Base-by-base conservation (phyloP, 2,888 invertebrate genomes). In the Hecatera dysodea region DNA sequence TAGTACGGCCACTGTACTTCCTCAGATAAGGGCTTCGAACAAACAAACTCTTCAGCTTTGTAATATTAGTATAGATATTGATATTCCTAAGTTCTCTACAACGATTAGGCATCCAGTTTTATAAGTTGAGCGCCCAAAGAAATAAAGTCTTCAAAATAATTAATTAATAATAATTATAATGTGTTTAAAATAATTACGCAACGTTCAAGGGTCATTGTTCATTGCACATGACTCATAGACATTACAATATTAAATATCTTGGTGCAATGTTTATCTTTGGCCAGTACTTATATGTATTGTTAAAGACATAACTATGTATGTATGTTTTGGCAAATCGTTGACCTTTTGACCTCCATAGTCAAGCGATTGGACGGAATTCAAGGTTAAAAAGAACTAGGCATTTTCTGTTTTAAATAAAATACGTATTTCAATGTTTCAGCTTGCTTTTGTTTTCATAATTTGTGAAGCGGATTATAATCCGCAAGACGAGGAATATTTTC, bases 301-400 rank as follows among this genome's bases (percentile, higher is more conserved):
- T 39, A 22, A 27, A 27, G 7, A 33, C 11, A 39, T 7, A 6
- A 15, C 19, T 39, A 42, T 36, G 42, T 64, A 46, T 63, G 69
- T 0, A n/a, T 50, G 33, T n/a, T n/a, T n/a, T n/a, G 44, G 15
- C 52, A 17, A 55, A 61, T 60, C 22, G 11, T 50, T 59, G 46
- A 67, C 50, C 59, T 67, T 62, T 24, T 60, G 50, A 46, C 67
- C 62, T 11, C n/a, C 36, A 22, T 48, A 74, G 46, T 60, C 52
- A 27, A 53, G 36, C 19, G 15, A 17, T 52, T 46, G 67, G 66
- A 67, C 73, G 44, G 52, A 44, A 60, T 53, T 50, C 74, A 63
- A 77, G 74, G 74, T 22, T 55, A 46, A 15, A 29, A n/a, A n/a
- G n/a, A n/a, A n/a, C n/a, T n/a, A n/a, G 11, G 17, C 19, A 36